These are phyloP conservation scores for Halocynthia aurantium DNA, from an alignment of 23 tunicate species.

Conservation along the genomic window DNA sequence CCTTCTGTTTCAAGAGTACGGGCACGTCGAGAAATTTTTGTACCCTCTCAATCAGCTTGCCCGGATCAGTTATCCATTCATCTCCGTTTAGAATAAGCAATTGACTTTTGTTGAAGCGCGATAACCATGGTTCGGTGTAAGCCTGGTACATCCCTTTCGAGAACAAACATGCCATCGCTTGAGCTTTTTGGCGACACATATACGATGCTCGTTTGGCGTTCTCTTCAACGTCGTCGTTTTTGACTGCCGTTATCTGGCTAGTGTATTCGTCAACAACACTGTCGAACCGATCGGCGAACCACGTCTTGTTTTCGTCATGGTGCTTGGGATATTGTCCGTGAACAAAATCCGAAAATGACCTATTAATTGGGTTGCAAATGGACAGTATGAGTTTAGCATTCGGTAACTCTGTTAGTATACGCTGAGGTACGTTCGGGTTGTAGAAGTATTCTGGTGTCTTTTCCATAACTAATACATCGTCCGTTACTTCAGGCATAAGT, in stretches of 20 bases:
- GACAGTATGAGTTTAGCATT: constrained; percentile 22
- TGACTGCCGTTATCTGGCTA: neutral
- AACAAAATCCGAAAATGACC: constrained; percentile 23
- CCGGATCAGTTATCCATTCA: constrained; percentile 40
- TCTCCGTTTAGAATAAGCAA: constrained; percentile 25
- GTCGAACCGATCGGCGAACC: neutral
- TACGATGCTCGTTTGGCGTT: neutral
- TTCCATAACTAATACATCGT: constrained; percentile 5
- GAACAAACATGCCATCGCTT: neutral
- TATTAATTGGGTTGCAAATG: constrained; percentile 10
- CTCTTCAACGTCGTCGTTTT: neutral
- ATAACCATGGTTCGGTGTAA: constrained; percentile 11
- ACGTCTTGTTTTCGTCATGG: neutral
- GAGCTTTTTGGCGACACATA: too few relatives aligned
- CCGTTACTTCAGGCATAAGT: constrained; percentile 2
- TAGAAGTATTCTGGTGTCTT: constrained; percentile 9
- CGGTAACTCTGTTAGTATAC: neutral
- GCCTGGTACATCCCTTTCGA: constrained; percentile 15
- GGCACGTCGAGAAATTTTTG: constrained; percentile 9
- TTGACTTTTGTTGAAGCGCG: constrained; percentile 20
- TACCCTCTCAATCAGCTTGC: constrained; percentile 6
- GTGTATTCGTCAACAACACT: neutral
- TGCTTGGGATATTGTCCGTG: neutral
- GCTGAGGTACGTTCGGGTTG: neutral
- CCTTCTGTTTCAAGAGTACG: neutral